A percentile compares a stretch with the other conserved stretches of the same genome.
Conservation (phyloP, 2,888 invertebrate genomes). For the Doris montereyensis region DNA sequence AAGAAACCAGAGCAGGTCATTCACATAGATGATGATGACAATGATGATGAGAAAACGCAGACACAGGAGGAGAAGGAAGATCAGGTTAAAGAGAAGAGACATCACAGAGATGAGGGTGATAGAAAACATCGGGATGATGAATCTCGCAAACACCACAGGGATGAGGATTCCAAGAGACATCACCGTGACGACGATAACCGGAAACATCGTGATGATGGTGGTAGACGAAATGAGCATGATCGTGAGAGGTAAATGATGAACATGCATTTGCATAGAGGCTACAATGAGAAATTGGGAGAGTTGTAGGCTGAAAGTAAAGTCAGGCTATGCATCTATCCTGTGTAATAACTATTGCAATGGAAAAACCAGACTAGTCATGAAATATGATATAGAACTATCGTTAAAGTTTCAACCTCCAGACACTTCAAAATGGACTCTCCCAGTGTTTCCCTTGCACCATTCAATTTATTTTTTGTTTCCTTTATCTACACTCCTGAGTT, state of each 20-base stretch:
- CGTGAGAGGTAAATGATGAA: conserved; percentile 7
- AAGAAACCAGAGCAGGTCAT: conserved; percentile 26
- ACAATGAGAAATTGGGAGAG: too few relatives aligned
- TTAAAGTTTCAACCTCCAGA: too few relatives aligned
- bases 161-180: conserved; percentile 42
- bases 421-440: too few relatives aligned
- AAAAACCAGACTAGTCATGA: too few relatives aligned
- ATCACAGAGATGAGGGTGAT: conserved; percentile 30
- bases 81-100: conserved; percentile 27
- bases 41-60: conserved; percentile 46
- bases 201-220: background rate
- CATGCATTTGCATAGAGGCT: too few relatives aligned
- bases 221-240: background rate
- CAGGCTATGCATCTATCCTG: too few relatives aligned
- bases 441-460: too few relatives aligned
- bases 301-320: too few relatives aligned
- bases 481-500: too few relatives aligned
- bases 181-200: conserved; percentile 34
- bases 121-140: conserved; percentile 46
- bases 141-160: conserved; percentile 45
- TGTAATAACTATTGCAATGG: too few relatives aligned
- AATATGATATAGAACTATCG: too few relatives aligned
- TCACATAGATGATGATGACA: conserved; percentile 43
- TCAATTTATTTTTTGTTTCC: too few relatives aligned
- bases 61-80: conserved; percentile 47